Evolutionary conservation across 2,888 invertebrate genomes (phyloP).

Genomic region (Apodemia duryi): DNA sequence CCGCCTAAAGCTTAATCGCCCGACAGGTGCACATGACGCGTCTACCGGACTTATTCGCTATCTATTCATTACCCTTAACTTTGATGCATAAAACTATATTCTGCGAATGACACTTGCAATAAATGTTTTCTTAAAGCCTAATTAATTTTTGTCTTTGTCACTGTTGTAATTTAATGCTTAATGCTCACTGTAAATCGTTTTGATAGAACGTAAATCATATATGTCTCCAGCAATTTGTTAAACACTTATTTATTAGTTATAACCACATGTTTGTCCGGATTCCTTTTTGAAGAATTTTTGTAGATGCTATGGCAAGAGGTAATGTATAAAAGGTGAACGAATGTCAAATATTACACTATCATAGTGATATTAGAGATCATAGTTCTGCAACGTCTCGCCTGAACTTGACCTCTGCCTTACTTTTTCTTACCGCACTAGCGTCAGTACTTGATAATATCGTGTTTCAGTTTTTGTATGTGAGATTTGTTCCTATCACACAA

Average conservation of each 20-base stretch:
- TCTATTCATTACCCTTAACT: constrained; percentile 41
- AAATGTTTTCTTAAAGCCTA: constrained; percentile 5
- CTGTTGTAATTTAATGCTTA: constrained; percentile 1
- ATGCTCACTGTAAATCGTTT: not conserved
- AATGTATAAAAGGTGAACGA: no score
- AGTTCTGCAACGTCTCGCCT: no score
- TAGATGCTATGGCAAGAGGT: no score
- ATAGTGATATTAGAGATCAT: no score
- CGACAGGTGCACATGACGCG: constrained; percentile 63
- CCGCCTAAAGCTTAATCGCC: constrained; percentile 57
- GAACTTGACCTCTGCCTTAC: no score
- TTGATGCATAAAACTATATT: constrained; percentile 12
- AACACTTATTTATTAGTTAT: not conserved
- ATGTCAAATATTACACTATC: no score
- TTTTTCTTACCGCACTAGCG: no score
- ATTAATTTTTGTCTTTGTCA: constrained; percentile 15
- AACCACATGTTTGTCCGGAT: no score
- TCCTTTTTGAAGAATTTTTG: no score
- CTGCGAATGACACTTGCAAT: not conserved
- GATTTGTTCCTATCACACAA: no score
- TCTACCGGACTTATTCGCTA: constrained; percentile 34
- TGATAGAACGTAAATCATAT: not conserved
- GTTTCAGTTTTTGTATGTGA: no score
- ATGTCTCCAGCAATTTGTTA: not conserved
- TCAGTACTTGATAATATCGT: no score